A percentile compares a stretch with the other conserved stretches of the same genome.
phyloP scores from a whole-genome alignment of 2,113 vertebrate species.

The Zootoca vivipara region DNA sequence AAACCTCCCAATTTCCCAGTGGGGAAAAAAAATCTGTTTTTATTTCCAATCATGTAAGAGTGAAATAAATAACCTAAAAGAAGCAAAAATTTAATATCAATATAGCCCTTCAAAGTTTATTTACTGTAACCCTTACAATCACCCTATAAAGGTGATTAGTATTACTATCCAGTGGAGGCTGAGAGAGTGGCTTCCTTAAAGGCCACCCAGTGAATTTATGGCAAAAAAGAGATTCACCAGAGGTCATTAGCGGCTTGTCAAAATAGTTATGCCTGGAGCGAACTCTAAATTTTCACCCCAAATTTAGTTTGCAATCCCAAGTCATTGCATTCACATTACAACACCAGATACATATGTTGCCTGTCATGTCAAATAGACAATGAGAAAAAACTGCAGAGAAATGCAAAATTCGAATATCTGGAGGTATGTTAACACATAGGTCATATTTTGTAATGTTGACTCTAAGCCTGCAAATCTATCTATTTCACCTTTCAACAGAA shows the following conservation, averaged over 20 bases:
- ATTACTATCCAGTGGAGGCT: not conserved
- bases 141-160: not conserved
- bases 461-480: no score
- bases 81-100: not conserved
- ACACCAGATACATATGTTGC: not conserved
- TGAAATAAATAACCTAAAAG: not conserved
- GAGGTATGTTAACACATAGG: no score
- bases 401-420: no score
- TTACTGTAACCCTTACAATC: not conserved
- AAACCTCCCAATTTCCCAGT: not conserved
- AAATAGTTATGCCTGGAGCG: not conserved
- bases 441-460: no score
- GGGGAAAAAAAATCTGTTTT: constrained; percentile 13
- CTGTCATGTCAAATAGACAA: not conserved
- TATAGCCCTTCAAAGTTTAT: not conserved
- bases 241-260: not conserved
- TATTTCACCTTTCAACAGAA: no score
- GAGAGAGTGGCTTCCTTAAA: not conserved
- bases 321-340: not conserved
- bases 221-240: not conserved
- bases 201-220: not conserved
- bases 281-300: not conserved
- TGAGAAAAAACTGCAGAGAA: not conserved
- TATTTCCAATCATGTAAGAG: not conserved
- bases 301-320: not conserved